phyloP scores from a whole-genome alignment of 2,113 vertebrate species.

The Apteryx mantelli region DNA sequence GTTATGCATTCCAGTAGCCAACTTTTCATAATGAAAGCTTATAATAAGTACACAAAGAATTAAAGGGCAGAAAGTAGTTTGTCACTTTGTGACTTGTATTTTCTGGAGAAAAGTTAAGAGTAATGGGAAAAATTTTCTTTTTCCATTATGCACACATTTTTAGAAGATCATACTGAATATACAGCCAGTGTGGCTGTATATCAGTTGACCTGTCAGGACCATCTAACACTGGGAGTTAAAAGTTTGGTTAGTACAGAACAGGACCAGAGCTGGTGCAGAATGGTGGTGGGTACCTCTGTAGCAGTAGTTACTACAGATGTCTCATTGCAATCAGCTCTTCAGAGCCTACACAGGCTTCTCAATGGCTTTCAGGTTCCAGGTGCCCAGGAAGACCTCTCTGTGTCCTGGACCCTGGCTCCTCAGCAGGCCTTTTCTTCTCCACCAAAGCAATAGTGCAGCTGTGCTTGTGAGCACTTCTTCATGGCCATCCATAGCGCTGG shows the following conservation, averaged over 20 bases:
- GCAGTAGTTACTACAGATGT: accelerated
- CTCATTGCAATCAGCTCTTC: neutral
- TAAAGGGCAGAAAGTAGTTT: neutral
- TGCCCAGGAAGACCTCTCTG: neutral
- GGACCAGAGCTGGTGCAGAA: neutral
- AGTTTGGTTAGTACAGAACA: neutral
- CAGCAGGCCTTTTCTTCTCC: neutral
- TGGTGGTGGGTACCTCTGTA: neutral
- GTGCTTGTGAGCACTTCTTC: neutral
- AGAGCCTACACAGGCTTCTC: neutral
- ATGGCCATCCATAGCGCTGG: neutral
- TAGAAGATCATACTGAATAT: neutral
- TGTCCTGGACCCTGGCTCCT: neutral
- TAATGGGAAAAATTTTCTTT: neutral
- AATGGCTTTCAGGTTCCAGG: accelerated
- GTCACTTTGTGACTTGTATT: neutral
- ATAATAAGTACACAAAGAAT: neutral
- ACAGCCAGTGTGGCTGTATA: too few relatives aligned
- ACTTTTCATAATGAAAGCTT: neutral
- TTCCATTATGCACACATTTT: neutral
- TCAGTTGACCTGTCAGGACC: neutral
- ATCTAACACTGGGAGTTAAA: neutral
- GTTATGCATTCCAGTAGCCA: neutral
- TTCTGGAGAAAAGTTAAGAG: conserved; percentile 6
- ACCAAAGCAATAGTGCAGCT: neutral